These are phyloP conservation scores for Chrysolina americana DNA, from an alignment of 2,888 invertebrate genomes.

Conservation along the genomic window DNA sequence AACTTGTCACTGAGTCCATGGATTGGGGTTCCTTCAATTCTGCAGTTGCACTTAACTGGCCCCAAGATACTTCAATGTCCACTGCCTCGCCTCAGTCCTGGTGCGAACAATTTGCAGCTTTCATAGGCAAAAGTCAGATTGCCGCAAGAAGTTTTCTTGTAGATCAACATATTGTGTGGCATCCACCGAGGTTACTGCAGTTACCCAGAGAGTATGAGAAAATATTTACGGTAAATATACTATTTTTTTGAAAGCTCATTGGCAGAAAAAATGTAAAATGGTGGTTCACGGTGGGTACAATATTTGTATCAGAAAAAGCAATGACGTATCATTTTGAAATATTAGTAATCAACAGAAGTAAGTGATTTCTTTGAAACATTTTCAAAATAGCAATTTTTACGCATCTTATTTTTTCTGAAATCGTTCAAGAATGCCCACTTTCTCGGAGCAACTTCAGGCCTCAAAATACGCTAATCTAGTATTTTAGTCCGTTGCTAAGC, in stretches of 20 bases:
- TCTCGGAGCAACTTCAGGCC: too few species aligned
- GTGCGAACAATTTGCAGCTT: constrained; percentile 79
- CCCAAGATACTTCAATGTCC: constrained; percentile 67
- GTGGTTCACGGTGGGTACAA: too few species aligned
- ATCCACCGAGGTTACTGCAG: constrained; percentile 85
- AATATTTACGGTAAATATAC: constrained; percentile 81
- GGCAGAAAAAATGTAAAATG: too few species aligned
- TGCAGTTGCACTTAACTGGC: constrained; percentile 76
- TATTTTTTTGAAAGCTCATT: not conserved
- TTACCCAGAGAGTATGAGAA: constrained; percentile 94
- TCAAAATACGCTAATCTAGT: too few species aligned
- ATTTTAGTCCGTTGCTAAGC: too few species aligned
- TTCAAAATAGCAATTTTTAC: too few species aligned
- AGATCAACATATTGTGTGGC: constrained; percentile 85
- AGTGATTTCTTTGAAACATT: too few species aligned
- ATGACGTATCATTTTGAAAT: too few species aligned
- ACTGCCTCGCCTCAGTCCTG: constrained; percentile 76
- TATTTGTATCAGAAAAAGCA: too few species aligned
- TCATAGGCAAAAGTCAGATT: constrained; percentile 72
- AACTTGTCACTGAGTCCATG: constrained; percentile 80
- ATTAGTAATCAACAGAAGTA: too few species aligned
- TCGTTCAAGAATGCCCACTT: too few species aligned
- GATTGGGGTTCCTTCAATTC: constrained; percentile 79
- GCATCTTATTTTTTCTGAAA: too few species aligned
- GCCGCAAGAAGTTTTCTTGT: constrained; percentile 80